Evolutionary conservation across 1,140 invertebrate genomes (phyloP).

Genomic region (Conus betulinus): DNA sequence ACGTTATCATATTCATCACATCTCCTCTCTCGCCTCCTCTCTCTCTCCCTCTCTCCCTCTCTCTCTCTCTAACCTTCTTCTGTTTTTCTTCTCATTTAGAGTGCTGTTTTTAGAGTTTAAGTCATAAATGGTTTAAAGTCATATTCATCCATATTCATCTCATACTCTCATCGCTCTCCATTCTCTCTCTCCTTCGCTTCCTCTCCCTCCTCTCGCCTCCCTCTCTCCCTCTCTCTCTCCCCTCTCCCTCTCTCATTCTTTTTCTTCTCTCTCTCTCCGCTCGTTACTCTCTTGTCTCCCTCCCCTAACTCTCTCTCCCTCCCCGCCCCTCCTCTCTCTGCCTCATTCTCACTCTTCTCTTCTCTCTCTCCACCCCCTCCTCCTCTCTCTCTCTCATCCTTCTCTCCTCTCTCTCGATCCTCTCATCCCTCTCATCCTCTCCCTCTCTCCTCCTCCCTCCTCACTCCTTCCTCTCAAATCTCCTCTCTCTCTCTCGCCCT

Average conservation of each 20-base stretch:
- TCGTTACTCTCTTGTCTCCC: neutral
- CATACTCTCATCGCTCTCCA: no score
- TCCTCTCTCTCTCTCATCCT: constrained; percentile 18
- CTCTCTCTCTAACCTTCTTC: constrained; percentile 14
- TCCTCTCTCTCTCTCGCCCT: neutral
- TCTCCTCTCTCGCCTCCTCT: neutral
- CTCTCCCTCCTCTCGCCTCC: neutral
- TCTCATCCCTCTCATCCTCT: neutral
- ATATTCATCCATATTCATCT: no score
- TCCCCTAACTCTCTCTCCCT: neutral
- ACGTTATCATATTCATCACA: neutral
- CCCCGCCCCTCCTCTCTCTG: neutral
- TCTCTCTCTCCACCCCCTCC: neutral
- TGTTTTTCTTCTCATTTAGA: no score
- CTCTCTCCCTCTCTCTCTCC: constrained; percentile 5
- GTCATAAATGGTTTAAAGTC: no score
- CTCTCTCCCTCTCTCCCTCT: neutral
- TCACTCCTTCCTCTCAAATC: neutral
- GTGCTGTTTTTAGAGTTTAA: no score
- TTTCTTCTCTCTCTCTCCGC: constrained; percentile 1
- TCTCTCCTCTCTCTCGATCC: neutral
- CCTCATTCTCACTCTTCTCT: neutral
- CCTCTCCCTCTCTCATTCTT: neutral
- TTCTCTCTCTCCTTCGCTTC: constrained; percentile 5
- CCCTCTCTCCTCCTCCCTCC: constrained; percentile 5